These are phyloP conservation scores for Drepana falcataria DNA, from an alignment of 2,888 invertebrate species.

Conservation along the genomic window DNA sequence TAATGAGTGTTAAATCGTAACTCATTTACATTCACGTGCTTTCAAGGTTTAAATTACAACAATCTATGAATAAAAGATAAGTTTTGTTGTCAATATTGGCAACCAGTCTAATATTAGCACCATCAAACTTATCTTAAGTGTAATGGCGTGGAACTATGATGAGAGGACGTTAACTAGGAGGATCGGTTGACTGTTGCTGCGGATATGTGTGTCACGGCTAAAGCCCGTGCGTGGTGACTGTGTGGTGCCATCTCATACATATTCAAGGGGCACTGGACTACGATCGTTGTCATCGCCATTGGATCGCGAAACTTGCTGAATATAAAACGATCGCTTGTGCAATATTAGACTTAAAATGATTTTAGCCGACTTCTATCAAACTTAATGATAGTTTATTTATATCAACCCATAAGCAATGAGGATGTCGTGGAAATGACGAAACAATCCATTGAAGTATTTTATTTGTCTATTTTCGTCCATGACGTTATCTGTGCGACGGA, in stretches of 20 bases:
- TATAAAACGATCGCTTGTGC: slow-evolving; percentile 56
- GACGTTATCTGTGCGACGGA: slow-evolving; percentile 27
- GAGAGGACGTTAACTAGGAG: slow-evolving; percentile 26
- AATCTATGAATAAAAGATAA: slow-evolving; percentile 30
- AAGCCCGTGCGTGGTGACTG: slow-evolving; percentile 48
- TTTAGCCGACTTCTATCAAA: slow-evolving; percentile 17
- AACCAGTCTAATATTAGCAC: slow-evolving; percentile 17
- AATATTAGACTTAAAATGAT: slow-evolving; percentile 65
- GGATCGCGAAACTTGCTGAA: slow-evolving; percentile 62
- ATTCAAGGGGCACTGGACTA: slow-evolving; percentile 56
- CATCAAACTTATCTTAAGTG: slow-evolving; percentile 22
- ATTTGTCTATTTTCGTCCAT: slow-evolving; percentile 21
- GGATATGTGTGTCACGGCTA: slow-evolving; percentile 68
- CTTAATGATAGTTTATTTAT: no score
- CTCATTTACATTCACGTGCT: slow-evolving; percentile 16
- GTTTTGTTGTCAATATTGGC: slow-evolving; percentile 22
- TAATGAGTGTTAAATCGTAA: slow-evolving; percentile 15
- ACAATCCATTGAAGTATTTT: slow-evolving; percentile 6
- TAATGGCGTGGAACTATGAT: slow-evolving; percentile 20
- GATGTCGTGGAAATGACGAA: slow-evolving; percentile 23
- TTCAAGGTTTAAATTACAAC: slow-evolving; percentile 24
- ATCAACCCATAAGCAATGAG: slow-evolving; percentile 15
- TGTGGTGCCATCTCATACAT: slow-evolving; percentile 59
- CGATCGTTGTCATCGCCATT: slow-evolving; percentile 48
- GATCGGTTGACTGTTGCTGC: slow-evolving; percentile 37